Percentiles rank a stretch among this genome's conserved stretches.
These are phyloP conservation scores for Cossypha caffra DNA, from an alignment of 2,797 vertebrate genomes.

Conservation along the genomic window DNA sequence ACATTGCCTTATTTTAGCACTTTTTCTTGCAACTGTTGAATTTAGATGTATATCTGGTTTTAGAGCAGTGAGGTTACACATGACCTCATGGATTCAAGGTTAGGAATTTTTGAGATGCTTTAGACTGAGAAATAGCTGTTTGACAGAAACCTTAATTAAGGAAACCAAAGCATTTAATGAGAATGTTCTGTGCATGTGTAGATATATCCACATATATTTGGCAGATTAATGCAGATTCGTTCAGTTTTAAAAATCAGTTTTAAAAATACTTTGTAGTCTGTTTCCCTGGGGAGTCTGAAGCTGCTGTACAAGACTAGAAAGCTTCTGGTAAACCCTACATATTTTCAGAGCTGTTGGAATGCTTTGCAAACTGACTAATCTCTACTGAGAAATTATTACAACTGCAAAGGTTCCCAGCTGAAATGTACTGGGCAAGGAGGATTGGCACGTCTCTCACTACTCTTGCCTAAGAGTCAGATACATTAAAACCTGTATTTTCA, in stretches of 20 bases:
- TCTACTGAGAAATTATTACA: neutral
- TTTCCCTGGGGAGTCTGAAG: neutral
- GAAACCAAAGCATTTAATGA: neutral
- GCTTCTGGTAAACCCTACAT: neutral
- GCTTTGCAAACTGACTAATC: neutral
- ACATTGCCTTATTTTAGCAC: neutral
- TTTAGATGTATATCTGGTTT: neutral
- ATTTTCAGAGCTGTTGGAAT: neutral
- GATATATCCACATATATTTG: neutral
- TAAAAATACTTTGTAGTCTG: neutral
- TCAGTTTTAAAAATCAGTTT: slow-evolving; percentile 13
- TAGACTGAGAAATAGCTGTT: neutral
- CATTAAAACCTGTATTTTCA: neutral
- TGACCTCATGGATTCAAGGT: neutral
- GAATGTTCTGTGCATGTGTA: neutral
- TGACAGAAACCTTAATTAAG: neutral
- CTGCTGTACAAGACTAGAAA: neutral
- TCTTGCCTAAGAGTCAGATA: neutral
- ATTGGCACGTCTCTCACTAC: neutral
- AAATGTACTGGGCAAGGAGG: neutral
- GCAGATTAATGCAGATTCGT: slow-evolving; percentile 17
- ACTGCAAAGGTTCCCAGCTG: neutral
- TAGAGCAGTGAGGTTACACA: neutral
- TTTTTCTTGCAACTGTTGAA: neutral
- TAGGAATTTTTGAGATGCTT: neutral